These are phyloP conservation scores for Nemopilema nomurai DNA, from an alignment of 30 jellyfish, hydroid and myxozoan species.

Conservation along the genomic window DNA sequence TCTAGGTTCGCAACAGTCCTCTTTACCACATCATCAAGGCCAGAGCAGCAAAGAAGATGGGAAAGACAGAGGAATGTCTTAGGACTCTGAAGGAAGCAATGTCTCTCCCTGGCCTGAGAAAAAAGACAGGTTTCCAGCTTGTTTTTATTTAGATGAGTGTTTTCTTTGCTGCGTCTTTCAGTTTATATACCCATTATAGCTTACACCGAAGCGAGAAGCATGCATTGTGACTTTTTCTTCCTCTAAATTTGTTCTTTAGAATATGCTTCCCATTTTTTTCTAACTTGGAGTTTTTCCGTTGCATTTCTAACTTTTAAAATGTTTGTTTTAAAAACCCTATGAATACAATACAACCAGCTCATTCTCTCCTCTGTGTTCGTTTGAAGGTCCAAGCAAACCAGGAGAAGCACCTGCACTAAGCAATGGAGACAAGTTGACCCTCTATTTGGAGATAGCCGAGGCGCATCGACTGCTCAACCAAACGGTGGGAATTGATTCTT, in stretches of 20 bases:
- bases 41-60: constrained; percentile 75
- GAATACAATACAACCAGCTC: no score
- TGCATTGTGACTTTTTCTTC: no score
- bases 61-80: constrained; percentile 80
- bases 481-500: constrained; percentile 36
- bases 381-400: constrained; percentile 24
- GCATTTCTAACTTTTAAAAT: no score
- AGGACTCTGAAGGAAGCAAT: constrained; percentile 80
- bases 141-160: no score
- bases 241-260: no score
- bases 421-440: constrained; percentile 76
- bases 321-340: no score
- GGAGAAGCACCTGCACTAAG: constrained; percentile 28
- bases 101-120: constrained; percentile 84
- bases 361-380: no score
- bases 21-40: constrained; percentile 94
- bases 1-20: constrained; percentile 89
- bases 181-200: no score
- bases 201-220: no score
- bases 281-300: no score
- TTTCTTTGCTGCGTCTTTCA: no score
- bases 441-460: constrained; percentile 92
- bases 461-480: constrained; percentile 75
- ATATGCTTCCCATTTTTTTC: no score
- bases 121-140: constrained; percentile 8